phyloP scores from a whole-genome alignment of 2,797 vertebrate genomes.

The Rhabdomys pumilio region DNA sequence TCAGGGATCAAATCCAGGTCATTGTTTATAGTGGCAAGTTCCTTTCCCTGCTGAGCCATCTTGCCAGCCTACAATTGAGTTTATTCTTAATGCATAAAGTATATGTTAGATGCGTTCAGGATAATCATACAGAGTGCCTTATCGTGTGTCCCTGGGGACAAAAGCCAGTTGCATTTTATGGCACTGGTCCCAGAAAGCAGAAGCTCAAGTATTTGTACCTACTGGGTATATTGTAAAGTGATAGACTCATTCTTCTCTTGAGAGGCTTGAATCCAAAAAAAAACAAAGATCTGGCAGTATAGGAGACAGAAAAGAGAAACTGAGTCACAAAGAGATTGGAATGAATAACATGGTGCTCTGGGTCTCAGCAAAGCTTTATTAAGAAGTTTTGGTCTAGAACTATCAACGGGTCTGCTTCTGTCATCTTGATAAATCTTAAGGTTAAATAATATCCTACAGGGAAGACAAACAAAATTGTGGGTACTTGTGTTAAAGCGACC shows the following conservation, averaged over 20 bases:
- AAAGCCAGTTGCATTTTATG: background rate
- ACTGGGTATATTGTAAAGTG: background rate
- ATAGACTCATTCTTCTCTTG: background rate
- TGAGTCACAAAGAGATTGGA: background rate
- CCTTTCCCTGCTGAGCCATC: background rate
- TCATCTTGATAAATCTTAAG: background rate
- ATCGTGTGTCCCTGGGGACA: background rate
- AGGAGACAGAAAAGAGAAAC: background rate
- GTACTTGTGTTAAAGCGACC: background rate
- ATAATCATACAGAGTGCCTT: background rate
- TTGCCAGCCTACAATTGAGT: background rate
- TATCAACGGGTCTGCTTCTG: background rate
- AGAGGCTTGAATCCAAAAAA: conserved; percentile 16
- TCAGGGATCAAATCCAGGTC: background rate
- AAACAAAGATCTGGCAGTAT: background rate
- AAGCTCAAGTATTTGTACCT: background rate
- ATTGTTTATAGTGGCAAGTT: background rate
- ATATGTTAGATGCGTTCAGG: background rate
- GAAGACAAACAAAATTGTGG: background rate
- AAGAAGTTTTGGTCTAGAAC: background rate
- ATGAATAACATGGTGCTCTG: background rate
- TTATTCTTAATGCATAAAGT: background rate
- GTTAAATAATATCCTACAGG: background rate
- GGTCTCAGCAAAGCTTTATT: background rate
- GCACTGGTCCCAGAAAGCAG: background rate